Base-by-base conservation (phyloP, 2,113 vertebrate genomes). In the Phycodurus eques region DNA sequence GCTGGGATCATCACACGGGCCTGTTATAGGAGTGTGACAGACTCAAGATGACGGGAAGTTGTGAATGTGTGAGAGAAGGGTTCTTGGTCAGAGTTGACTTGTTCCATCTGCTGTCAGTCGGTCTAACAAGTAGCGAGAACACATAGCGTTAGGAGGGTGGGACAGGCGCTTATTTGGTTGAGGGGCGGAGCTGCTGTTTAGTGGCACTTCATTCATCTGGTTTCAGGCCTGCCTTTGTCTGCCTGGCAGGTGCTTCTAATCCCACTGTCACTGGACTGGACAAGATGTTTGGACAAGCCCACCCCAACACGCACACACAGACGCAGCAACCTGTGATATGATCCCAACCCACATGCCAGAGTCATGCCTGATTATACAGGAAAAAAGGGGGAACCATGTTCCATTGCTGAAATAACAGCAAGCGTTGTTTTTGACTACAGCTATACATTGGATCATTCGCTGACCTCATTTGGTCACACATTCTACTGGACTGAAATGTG, bases 231-330 rank as follows among this genome's bases (percentile, higher is more conserved):
- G 76, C 57, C 79, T 89, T 89, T 90, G 87, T 90, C 75, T 75
- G 1, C 4, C 7, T 81, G 83, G 86, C 86, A 90, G 86, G 87
- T 89, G 87, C 86, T 85, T 82, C 83, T 89, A 88, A 90, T 90
- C 87, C 89, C 33, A 70, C 82, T 85, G 83, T 87, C 87, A 87
- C 42, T 70, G 73, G 20, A 78, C 65, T 0, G 78, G 80, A 87
- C 81, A 80, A 87, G 84, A 88, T 88, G 86, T 88, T 88, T 88
- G 85, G 83, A 88, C 85, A 89, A 89, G 85, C 74, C 76, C 68
- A 9, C 19, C 47, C 46, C 70, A 47, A 57, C 61, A 66, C 70
- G 74, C 73, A 71, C 68, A 63, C 17, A 67, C 0, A 1, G 59
- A 47, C 27, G 33, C 74, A 39, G 65, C 43, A 67, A 72, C 79